These are phyloP conservation scores for Lethrus apterus DNA, from an alignment of 1,140 invertebrate genomes.

Conservation along the genomic window DNA sequence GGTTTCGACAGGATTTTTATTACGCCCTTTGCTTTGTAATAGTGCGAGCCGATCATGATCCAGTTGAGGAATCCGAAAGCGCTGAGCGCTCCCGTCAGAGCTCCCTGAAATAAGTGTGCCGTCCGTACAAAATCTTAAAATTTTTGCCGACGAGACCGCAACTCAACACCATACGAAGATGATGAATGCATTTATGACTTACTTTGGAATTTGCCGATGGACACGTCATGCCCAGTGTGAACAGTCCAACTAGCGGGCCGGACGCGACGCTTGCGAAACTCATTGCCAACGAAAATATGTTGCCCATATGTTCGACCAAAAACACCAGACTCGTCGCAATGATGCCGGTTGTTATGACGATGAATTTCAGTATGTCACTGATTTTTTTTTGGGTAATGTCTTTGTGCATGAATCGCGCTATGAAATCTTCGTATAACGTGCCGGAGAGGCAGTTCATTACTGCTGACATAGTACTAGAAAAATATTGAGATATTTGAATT, in stretches of 20 bases:
- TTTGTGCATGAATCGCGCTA: slow-evolving; percentile 16
- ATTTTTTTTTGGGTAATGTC: slow-evolving; percentile 33
- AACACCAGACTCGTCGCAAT: slow-evolving; percentile 47
- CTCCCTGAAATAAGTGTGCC: slow-evolving; percentile 18
- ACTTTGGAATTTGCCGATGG: slow-evolving; percentile 60
- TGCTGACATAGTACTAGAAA: slow-evolving; percentile 10
- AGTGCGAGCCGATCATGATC: slow-evolving; percentile 8
- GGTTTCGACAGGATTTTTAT: slow-evolving; percentile 2
- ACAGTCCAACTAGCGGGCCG: slow-evolving; percentile 75
- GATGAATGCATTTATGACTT: not conserved
- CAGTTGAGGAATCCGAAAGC: not conserved
- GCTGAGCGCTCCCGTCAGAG: slow-evolving; percentile 3
- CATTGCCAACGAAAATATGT: slow-evolving; percentile 69
- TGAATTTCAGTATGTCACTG: slow-evolving; percentile 37
- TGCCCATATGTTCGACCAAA: slow-evolving; percentile 42
- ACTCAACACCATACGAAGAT: not conserved
- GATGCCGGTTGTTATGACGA: slow-evolving; percentile 40
- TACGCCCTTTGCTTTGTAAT: slow-evolving; percentile 4
- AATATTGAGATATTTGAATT: no score
- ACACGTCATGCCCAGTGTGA: slow-evolving; percentile 77
- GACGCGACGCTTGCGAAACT: slow-evolving; percentile 78
- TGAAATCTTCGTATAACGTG: slow-evolving; percentile 11
- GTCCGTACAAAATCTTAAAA: no score
- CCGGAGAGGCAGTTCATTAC: slow-evolving; percentile 4
- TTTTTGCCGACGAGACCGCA: no score